Percentiles rank a stretch among this genome's conserved stretches.
Evolutionary conservation across 2,113 vertebrate genomes (phyloP).

Genomic region (Equus quagga): DNA sequence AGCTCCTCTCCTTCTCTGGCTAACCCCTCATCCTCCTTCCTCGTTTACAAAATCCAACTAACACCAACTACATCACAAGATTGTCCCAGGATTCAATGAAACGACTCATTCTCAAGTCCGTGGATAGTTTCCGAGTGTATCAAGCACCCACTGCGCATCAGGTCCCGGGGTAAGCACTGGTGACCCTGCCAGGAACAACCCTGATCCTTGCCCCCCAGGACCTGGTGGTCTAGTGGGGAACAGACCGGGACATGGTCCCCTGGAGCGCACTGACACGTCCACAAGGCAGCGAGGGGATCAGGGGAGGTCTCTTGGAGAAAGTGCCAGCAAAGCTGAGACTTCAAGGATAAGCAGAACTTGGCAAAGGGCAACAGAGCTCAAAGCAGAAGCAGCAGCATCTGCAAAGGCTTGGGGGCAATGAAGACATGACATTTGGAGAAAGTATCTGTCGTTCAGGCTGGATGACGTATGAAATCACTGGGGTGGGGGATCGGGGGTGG

Average conservation of each 20-base stretch:
- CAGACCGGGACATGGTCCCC: background rate
- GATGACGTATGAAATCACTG: background rate
- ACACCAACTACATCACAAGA: background rate
- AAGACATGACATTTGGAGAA: background rate
- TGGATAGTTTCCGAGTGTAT: background rate
- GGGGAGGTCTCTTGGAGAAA: background rate
- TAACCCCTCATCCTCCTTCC: background rate
- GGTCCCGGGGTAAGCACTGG: background rate
- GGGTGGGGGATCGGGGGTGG: rapidly evolving
- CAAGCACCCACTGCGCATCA: background rate
- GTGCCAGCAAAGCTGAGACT: background rate
- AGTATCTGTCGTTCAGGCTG: background rate
- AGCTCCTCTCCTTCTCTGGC: background rate
- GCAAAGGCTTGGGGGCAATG: background rate
- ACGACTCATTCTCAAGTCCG: background rate
- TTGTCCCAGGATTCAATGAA: background rate
- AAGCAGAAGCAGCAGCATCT: background rate
- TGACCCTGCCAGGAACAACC: rapidly evolving
- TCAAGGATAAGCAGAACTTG: background rate
- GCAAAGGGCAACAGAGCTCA: background rate
- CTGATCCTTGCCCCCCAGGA: background rate
- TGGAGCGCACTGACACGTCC: too few relatives aligned
- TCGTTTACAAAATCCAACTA: background rate
- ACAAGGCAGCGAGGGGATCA: background rate
- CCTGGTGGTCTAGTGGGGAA: background rate